Conservation (phyloP, 2,888 invertebrate species). For the Calameuta pallipes region DNA sequence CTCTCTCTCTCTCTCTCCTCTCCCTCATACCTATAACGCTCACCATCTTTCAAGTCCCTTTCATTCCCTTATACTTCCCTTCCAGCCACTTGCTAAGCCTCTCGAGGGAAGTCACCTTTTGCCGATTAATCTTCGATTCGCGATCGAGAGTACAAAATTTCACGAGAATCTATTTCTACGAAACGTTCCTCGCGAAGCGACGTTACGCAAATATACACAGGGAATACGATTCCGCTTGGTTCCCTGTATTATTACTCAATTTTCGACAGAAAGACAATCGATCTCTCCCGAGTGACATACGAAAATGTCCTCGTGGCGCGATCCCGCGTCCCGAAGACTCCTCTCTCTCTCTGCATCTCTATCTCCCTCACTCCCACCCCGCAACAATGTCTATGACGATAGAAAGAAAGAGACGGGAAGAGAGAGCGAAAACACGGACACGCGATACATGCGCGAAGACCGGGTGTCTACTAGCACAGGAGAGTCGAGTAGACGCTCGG, state of each 20-base stretch:
- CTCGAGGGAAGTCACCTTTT: neutral
- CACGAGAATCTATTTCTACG: neutral
- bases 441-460: neutral
- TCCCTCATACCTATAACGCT: neutral
- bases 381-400: neutral
- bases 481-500: neutral
- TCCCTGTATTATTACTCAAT: neutral
- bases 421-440: neutral
- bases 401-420: neutral
- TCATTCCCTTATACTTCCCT: neutral
- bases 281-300: neutral
- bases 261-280: neutral
- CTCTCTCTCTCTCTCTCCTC: no score
- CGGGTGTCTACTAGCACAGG: neutral
- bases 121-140: neutral
- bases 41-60: neutral
- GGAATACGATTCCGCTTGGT: neutral
- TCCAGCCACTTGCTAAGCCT: neutral
- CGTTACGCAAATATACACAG: neutral
- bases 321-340: neutral
- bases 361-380: slow-evolving; percentile 1
- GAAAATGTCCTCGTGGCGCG: neutral
- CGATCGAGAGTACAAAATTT: neutral
- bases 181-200: neutral
- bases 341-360: slow-evolving; percentile 7